phyloP scores from a whole-genome alignment of 2,797 vertebrate genomes.

The Tragelaphus eurycerus region DNA sequence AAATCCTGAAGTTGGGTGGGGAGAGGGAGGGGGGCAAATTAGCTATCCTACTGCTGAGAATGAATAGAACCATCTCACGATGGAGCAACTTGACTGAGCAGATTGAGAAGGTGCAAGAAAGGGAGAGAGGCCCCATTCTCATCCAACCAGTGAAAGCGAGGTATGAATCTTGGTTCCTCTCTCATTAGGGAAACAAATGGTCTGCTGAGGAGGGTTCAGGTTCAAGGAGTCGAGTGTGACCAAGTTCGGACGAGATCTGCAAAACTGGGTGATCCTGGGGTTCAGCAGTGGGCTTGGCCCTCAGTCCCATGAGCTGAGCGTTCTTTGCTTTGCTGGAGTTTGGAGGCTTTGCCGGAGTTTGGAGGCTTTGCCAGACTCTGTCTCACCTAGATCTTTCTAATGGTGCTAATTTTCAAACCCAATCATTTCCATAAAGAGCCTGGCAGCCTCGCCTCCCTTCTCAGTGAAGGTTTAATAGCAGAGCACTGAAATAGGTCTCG shows the following conservation, averaged over 20 bases:
- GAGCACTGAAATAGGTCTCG: constrained; percentile 22
- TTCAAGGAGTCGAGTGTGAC: neutral
- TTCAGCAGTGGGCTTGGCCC: neutral
- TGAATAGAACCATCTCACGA: neutral
- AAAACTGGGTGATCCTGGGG: neutral
- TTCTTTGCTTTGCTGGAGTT: neutral
- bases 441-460: constrained; percentile 52
- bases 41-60: neutral
- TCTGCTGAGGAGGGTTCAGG: neutral
- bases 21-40: neutral
- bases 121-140: neutral
- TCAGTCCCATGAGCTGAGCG: neutral
- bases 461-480: constrained; percentile 67
- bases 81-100: neutral
- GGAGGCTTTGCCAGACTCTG: constrained; percentile 52
- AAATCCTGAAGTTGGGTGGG: neutral
- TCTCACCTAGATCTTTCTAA: constrained; percentile 57
- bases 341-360: constrained; percentile 32
- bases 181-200: neutral
- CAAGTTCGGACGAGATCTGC: neutral
- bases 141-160: neutral
- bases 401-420: constrained; percentile 56
- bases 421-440: constrained; percentile 56
- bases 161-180: neutral
- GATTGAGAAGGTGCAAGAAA: neutral